Conservation (phyloP, 2,888 invertebrate species). For the Andricus quercusramuli region DNA sequence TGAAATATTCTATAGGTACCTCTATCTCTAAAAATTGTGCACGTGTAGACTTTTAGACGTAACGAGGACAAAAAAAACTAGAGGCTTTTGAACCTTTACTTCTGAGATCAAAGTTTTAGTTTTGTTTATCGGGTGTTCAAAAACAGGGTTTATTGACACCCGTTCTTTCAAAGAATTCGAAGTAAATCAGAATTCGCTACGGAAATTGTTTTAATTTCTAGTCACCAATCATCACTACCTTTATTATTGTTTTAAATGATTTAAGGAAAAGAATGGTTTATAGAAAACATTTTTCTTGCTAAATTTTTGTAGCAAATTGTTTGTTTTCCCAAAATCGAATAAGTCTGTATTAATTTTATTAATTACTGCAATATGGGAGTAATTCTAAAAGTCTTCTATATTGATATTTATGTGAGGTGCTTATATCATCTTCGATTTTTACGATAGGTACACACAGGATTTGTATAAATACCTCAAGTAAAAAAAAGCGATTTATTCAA, state of each 20-base stretch:
- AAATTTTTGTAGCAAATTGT: neutral
- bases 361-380: neutral
- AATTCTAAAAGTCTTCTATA: neutral
- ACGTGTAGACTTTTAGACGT: too few relatives aligned
- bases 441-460: neutral
- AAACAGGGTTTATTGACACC: too few relatives aligned
- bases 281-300: neutral
- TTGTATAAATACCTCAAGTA: neutral
- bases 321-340: neutral
- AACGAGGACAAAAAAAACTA: too few relatives aligned
- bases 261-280: neutral
- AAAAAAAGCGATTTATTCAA: neutral
- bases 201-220: neutral
- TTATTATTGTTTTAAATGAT: neutral
- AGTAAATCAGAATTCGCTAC: slow-evolving; percentile 7
- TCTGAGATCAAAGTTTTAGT: too few relatives aligned
- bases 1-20: too few relatives aligned
- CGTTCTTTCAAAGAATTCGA: neutral
- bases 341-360: neutral
- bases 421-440: too few relatives aligned
- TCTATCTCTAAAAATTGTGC: too few relatives aligned
- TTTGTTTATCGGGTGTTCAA: too few relatives aligned
- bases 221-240: slow-evolving; percentile 1
- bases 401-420: too few relatives aligned
- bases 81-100: too few relatives aligned